These are phyloP conservation scores for Girardinichthys multiradiatus DNA, from an alignment of 2,113 vertebrate species.

Conservation along the genomic window DNA sequence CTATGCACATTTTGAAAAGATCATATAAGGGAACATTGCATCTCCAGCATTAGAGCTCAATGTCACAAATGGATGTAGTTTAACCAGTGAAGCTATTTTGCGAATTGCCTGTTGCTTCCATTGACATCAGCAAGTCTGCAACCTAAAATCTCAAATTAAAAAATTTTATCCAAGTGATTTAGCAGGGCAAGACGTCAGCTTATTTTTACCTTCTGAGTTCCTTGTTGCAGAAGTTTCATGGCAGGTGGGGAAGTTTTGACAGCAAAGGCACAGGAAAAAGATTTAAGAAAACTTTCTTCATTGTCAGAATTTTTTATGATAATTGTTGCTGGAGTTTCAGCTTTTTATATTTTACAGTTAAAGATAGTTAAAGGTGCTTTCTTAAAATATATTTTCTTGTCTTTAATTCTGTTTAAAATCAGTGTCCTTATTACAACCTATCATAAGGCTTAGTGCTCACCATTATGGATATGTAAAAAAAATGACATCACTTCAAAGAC, in stretches of 20 bases:
- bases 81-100: background rate
- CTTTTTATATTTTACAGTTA: slow-evolving; percentile 4
- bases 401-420: background rate
- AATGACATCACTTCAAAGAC: background rate
- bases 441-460: background rate
- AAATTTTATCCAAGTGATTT: background rate
- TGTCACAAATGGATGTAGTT: background rate
- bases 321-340: slow-evolving; percentile 23
- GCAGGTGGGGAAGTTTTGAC: slow-evolving; percentile 44
- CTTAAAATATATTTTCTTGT: background rate
- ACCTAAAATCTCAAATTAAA: slow-evolving; percentile 9
- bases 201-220: slow-evolving; percentile 13
- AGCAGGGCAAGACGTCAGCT: background rate
- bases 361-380: background rate
- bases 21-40: no score
- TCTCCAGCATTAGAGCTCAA: no score
- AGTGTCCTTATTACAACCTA: background rate
- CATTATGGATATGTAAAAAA: background rate
- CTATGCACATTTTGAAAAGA: no score
- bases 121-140: background rate
- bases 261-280: slow-evolving; percentile 20
- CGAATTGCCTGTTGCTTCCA: background rate
- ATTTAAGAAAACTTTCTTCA: slow-evolving; percentile 26
- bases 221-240: slow-evolving; percentile 15
- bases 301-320: slow-evolving; percentile 34